A percentile compares a stretch with the other conserved stretches of the same genome.
Evolutionary conservation across 2,113 vertebrate genomes (phyloP).

Genomic region (Cyrtonyx montezumae): DNA sequence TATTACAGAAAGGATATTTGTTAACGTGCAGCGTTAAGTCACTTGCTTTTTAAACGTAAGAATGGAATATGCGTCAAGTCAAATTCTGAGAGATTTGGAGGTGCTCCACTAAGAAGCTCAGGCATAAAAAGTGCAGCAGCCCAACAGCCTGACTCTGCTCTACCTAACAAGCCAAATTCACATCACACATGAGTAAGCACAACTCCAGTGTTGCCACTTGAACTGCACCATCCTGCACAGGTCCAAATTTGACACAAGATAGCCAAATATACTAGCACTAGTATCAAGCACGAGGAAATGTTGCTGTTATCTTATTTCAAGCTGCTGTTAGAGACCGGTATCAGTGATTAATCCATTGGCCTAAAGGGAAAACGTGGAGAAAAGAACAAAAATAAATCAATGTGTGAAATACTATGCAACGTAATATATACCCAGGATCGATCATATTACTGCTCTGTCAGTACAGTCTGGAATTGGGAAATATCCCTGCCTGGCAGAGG

Average conservation of each 20-base stretch:
- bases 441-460: slow-evolving; percentile 43
- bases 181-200: background rate
- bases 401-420: slow-evolving; percentile 36
- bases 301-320: slow-evolving; percentile 37
- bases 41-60: background rate
- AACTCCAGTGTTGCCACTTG: background rate
- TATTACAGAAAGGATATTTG: background rate
- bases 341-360: slow-evolving; percentile 64
- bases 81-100: background rate
- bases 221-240: background rate
- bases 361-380: slow-evolving; percentile 43
- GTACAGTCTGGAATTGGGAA: background rate
- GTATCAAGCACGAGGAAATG: background rate
- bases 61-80: background rate
- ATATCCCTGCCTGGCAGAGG: slow-evolving; percentile 40
- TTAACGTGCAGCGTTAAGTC: background rate
- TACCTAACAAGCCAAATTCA: background rate
- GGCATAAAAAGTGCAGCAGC: background rate
- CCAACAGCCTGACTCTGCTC: background rate
- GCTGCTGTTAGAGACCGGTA: background rate
- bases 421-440: slow-evolving; percentile 37
- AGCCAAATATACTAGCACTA: background rate
- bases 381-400: slow-evolving; percentile 60
- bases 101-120: background rate
- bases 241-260: background rate